These are phyloP conservation scores for Amiota mariae DNA, from an alignment of 2,888 invertebrate species.

Conservation along the genomic window DNA sequence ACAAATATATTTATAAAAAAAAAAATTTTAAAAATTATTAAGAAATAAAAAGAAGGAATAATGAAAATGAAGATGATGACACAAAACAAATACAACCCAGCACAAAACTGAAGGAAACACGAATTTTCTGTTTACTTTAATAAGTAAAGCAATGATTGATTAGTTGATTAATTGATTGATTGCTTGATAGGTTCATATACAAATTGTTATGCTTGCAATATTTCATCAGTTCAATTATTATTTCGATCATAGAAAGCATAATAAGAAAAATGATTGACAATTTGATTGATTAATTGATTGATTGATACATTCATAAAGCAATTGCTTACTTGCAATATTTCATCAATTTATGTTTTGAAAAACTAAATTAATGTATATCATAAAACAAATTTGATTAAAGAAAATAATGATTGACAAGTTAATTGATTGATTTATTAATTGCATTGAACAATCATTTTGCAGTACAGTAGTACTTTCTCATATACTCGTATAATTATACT, in stretches of 20 bases:
- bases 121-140: background rate
- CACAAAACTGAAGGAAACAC: background rate
- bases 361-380: background rate
- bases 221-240: background rate
- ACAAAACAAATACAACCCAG: constrained; percentile 5
- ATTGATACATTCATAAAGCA: background rate
- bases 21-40: constrained; percentile 27
- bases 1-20: constrained; percentile 46
- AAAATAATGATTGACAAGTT: background rate
- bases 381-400: background rate
- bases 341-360: background rate
- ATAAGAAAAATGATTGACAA: background rate
- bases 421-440: background rate
- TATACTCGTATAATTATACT: background rate
- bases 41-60: constrained; percentile 10
- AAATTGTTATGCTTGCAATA: too few species aligned
- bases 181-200: too few species aligned
- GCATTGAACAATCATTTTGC: background rate
- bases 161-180: too few species aligned
- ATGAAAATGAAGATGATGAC: background rate
- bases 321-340: background rate
- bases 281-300: background rate
- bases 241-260: background rate
- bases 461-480: too few species aligned
- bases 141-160: too few species aligned